Base-by-base conservation (phyloP, 1,140 invertebrate genomes). In the Drosophila tropicalis region DNA sequence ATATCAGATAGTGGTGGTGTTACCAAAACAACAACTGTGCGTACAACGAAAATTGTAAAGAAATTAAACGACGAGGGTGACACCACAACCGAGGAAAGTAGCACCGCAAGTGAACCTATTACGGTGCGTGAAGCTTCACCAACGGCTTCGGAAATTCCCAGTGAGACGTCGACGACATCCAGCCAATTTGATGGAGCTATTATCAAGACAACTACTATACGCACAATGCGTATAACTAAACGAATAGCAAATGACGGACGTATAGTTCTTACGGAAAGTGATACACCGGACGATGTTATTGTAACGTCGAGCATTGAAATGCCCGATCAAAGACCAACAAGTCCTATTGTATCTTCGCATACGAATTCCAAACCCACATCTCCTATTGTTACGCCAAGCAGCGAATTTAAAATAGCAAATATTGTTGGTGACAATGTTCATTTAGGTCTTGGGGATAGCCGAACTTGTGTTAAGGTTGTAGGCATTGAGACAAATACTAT, bases 161-260 rank as follows among this genome's bases (percentile, higher is more conserved):
- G 79, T 56, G 90, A 91, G 62, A 61, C 78, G n/a, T 90, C 86
- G 56, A 91, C 84, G 0, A 79, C 86, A 71, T 90, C 85, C n/a
- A 91, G 86, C 55, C 90, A 91, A 78, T 54, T 89, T 29, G 90
- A 91, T 77, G 90, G 90, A 22, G 90, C 90, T 32, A 91, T 91
- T 22, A 91, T 91, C n/a, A 91, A 91, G 62, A 91, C 90, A 36
- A 91, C 90, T 12, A 91, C 90, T 12, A 90, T 91, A 76, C 86
- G 90, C 41, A 91, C 90, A 13, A 91, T 91, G 90, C 76, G 90
- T 5, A 90, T 91, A 54, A 85, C 85, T 10, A 91, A 91, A 71
- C 79, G 84, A n/a, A 65, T 91, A 56, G 74, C 90, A 54, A 85
- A 90, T 65, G 90, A 91, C 65, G 90, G 90, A 72, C 80, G 86